A percentile compares a stretch with the other conserved stretches of the same genome.
phyloP scores from a whole-genome alignment of 2,888 invertebrate species.

The Erebia epiphron region DNA sequence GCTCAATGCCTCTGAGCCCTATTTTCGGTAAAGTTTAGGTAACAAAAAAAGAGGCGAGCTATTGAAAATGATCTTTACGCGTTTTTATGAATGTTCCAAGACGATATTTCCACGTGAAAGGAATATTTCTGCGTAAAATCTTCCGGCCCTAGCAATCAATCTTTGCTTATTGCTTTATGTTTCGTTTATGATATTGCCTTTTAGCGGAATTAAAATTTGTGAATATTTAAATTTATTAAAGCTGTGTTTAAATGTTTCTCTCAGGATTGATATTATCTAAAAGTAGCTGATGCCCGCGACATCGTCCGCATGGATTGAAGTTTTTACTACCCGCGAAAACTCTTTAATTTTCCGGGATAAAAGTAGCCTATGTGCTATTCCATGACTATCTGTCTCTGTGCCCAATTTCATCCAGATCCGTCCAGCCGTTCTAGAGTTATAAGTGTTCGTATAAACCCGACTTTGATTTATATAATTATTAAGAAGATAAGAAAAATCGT shows the following conservation, averaged over 20 bases:
- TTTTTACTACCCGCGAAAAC: no score
- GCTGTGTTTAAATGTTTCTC: no score
- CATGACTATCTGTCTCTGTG: no score
- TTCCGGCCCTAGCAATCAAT: background rate
- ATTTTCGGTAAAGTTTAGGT: slow-evolving; percentile 67
- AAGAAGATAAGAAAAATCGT: background rate
- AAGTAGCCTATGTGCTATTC: no score
- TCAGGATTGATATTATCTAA: no score
- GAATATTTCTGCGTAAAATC: slow-evolving; percentile 15
- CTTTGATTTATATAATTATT: no score
- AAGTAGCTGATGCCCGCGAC: no score
- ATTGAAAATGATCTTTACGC: slow-evolving; percentile 41
- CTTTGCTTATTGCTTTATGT: slow-evolving; percentile 1
- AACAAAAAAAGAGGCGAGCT: slow-evolving; percentile 60
- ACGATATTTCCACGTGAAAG: slow-evolving; percentile 1
- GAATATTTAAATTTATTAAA: background rate
- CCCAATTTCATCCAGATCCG: no score
- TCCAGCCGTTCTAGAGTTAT: no score
- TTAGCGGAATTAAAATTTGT: background rate
- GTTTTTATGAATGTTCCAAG: slow-evolving; percentile 13
- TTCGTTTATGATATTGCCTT: slow-evolving; percentile 1
- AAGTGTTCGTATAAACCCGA: no score
- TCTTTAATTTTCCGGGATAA: no score
- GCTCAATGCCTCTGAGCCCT: slow-evolving; percentile 45
- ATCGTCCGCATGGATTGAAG: no score